These are phyloP conservation scores for Nyctereutes procyonoides DNA, from an alignment of 2,113 vertebrate species.

Conservation along the genomic window DNA sequence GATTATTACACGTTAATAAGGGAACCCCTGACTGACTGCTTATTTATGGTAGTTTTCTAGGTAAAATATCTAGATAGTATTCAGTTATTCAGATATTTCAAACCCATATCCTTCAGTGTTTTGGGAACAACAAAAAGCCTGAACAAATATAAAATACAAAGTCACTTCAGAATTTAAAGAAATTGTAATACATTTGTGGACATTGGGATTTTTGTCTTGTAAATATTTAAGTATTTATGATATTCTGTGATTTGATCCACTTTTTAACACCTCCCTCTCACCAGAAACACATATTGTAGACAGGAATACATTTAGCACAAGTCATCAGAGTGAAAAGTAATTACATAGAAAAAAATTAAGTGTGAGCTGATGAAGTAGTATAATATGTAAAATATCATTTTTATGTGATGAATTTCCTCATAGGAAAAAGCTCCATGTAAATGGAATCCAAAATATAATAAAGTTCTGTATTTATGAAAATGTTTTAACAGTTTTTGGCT, in stretches of 20 bases:
- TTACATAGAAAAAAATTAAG: background rate
- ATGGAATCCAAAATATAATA: conserved; percentile 14
- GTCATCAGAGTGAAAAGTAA: background rate
- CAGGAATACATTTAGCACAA: conserved; percentile 21
- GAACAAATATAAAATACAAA: background rate
- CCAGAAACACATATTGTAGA: background rate
- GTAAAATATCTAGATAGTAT: background rate
- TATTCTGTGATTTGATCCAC: background rate
- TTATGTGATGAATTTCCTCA: background rate
- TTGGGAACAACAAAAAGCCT: background rate
- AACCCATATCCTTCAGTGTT: background rate
- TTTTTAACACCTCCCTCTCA: background rate
- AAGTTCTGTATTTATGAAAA: conserved; percentile 7
- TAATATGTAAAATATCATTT: background rate
- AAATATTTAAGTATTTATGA: background rate
- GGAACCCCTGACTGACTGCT: background rate
- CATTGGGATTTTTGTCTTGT: background rate
- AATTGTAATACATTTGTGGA: background rate
- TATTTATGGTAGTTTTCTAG: background rate
- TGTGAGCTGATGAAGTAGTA: background rate
- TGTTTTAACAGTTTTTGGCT: conserved; percentile 1
- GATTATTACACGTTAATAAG: background rate
- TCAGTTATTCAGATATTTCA: background rate
- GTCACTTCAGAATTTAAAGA: conserved; percentile 10
- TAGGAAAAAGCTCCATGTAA: background rate